Percentiles rank a stretch among this genome's conserved stretches.
phyloP scores from a whole-genome alignment of 2,888 invertebrate species.

The Apamea sordens region DNA sequence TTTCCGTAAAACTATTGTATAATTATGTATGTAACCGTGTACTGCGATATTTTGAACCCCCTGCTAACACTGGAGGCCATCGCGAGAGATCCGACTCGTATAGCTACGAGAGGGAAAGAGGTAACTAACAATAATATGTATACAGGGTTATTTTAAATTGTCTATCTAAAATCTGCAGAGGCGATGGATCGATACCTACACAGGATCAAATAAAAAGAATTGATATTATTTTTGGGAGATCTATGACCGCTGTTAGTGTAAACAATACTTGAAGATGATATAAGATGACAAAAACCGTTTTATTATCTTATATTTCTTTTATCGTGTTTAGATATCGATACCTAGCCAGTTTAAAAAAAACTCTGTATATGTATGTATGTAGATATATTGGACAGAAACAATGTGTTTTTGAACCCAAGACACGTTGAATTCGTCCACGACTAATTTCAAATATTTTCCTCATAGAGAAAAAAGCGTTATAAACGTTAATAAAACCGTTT shows the following conservation, averaged over 20 bases:
- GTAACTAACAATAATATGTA: conserved; percentile 87
- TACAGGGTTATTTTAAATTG: not conserved
- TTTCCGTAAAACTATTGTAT: conserved; percentile 3
- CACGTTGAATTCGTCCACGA: not conserved
- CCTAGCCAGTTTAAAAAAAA: not conserved
- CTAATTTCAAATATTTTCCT: not conserved
- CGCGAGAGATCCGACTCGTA: conserved; percentile 90
- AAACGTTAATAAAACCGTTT: not conserved
- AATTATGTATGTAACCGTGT: conserved; percentile 74
- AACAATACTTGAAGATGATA: no score
- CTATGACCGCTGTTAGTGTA: no score
- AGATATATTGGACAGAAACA: not conserved
- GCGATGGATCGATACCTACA: no score
- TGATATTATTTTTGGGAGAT: no score
- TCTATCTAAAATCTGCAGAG: not conserved
- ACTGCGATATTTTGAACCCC: conserved; percentile 83
- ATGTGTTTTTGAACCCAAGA: not conserved
- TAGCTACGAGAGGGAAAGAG: conserved; percentile 93
- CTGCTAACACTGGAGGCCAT: conserved; percentile 84
- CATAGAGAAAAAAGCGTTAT: not conserved
- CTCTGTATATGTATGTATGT: not conserved
- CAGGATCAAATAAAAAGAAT: no score
- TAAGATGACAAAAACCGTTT: no score
- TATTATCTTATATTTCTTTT: no score
- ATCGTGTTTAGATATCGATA: no score